phyloP scores from a whole-genome alignment of 2,113 vertebrate species.

The Lutjanus erythropterus region DNA sequence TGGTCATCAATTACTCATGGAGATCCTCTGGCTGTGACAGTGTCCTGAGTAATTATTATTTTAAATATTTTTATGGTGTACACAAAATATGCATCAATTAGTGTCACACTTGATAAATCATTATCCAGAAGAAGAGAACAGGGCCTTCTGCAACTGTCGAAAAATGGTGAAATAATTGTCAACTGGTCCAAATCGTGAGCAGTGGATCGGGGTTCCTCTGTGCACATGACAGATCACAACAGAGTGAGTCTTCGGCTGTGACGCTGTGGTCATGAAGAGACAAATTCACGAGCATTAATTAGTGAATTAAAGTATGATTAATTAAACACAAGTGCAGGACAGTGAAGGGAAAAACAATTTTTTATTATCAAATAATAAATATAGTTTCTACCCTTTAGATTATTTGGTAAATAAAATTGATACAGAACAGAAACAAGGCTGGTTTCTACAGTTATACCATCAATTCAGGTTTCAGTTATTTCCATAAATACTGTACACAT shows the following conservation, averaged over 20 bases:
- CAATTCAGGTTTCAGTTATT: too few species aligned
- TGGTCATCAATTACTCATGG: too few species aligned
- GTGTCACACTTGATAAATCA: too few species aligned
- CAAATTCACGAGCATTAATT: slow-evolving; percentile 20
- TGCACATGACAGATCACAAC: slow-evolving; percentile 4
- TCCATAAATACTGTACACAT: background rate
- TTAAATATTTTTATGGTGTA: too few species aligned
- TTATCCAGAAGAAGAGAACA: too few species aligned
- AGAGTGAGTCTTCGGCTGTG: background rate
- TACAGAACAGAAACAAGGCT: background rate
- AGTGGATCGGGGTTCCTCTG: background rate
- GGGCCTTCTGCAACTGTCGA: too few species aligned
- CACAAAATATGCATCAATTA: too few species aligned
- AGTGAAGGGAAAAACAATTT: background rate
- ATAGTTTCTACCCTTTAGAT: background rate
- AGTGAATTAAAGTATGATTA: slow-evolving; percentile 10
- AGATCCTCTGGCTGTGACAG: too few species aligned
- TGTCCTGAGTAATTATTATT: too few species aligned
- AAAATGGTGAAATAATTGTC: background rate
- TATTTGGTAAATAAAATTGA: background rate
- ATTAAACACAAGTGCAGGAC: slow-evolving; percentile 11
- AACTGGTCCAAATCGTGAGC: background rate
- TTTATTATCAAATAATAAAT: background rate
- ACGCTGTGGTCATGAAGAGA: background rate
- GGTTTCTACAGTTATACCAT: background rate